Percentiles rank a stretch among this genome's conserved stretches.
Evolutionary conservation across 1,140 invertebrate genomes (phyloP).

Genomic region (Myzus persicae): DNA sequence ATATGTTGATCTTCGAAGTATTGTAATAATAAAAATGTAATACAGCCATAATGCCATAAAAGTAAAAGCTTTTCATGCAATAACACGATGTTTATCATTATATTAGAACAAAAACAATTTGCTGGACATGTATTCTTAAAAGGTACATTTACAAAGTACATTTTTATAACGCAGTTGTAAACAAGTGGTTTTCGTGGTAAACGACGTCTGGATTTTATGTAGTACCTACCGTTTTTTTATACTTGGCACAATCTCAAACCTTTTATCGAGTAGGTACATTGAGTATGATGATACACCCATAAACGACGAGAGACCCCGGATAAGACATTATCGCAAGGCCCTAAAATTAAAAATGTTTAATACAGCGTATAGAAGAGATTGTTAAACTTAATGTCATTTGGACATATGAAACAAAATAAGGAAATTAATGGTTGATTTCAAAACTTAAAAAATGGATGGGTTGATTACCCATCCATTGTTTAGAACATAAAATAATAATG

Average conservation of each 20-base stretch:
- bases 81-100: neutral
- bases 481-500: neutral
- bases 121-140: neutral
- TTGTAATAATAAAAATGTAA: neutral
- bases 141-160: conserved; percentile 11
- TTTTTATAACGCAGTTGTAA: neutral
- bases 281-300: neutral
- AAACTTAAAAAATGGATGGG: neutral
- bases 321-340: neutral
- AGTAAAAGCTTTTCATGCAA: neutral
- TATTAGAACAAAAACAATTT: neutral
- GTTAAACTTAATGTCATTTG: neutral
- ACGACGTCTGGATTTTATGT: conserved; percentile 39
- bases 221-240: neutral
- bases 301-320: neutral
- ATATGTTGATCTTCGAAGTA: neutral
- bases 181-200: conserved; percentile 38
- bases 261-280: neutral
- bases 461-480: neutral
- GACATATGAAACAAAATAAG: neutral
- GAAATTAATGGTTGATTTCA: neutral
- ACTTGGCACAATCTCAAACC: neutral
- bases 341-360: conserved; percentile 4
- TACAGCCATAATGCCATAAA: too few relatives aligned
- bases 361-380: neutral